Base-by-base conservation (phyloP, 1,140 invertebrate genomes). In the Sarcophaga peregrina region DNA sequence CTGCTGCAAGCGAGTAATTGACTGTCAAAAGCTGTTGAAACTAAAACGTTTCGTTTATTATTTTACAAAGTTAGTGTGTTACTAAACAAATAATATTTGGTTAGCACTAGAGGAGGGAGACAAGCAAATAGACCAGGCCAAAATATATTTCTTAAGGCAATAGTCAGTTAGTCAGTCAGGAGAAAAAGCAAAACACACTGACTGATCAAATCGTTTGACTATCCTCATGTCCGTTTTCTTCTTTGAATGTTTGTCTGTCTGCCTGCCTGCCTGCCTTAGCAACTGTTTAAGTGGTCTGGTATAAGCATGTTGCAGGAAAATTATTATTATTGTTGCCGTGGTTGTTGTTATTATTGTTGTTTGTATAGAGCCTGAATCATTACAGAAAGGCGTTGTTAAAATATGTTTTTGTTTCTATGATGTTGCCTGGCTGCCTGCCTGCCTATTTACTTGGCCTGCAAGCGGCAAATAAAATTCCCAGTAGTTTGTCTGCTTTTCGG, bases 41-140 rank as follows among this genome's bases (percentile, higher is more conserved):
- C 58, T 13, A 62, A 54, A 54, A 10, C 15, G 15, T 54, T 54
- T 54, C 52, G 9, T 54, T 54, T 54, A 54, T 5, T 62, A n/a
- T 7, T 62, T 62, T 62, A 7, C 47, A 78, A 78, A 78, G 75
- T 78, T 78, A 78, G 47, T 78, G 25, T 78, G 75, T 78, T 78
- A 78, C 13, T 78, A 50, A 17, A 37, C 25, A 37, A 37, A 37
- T 37, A 37, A 37, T 37, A 37, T 37, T 37, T 37, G 25, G 25
- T 37, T 37, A 37, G 25, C 4, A 37, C 1, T 4, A 37, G 25
- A n/a, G n/a, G n/a, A n/a, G n/a, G n/a, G n/a, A 37, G 25, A 37
- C 25, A 37, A 37, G 25, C 25, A 37, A 37, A 37, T 37, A 37
- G 25, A 37, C 25, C 4, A 50, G 47, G 48, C 8, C 17, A 68